Evolutionary conservation across 2,113 vertebrate genomes (phyloP), one percentile per base, ranked within the genome.

Genomic region (Semnornis frantzii): DNA sequence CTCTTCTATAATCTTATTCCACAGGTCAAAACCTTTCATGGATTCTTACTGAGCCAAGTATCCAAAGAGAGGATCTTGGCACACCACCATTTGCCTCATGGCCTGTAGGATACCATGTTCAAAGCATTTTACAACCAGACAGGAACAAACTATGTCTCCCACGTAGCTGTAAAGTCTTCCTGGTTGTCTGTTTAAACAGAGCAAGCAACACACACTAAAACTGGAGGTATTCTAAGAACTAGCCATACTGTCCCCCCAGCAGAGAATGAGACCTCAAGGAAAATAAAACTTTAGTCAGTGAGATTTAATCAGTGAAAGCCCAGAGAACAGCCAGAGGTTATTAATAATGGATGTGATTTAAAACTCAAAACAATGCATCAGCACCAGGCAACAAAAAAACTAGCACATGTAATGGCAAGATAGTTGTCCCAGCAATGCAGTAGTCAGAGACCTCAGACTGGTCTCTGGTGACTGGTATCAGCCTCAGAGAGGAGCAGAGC

Each of bases 381-480:
- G 76, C 73, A 87, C 44, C 0, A 91, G 73, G 76, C 73, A 94
- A 87, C 71, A 70, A 87, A 72, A 72, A 78, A 73, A 17, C 70
- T n/a, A 83, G 83, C 58, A 80, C 28, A 39, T 3, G 8, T 82
- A 55, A 82, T 46, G 57, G 84, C 2, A 27, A 76, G 77, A 73
- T 59, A 78, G 74, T 21, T 82, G 90, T 70, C 95, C 88, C 80
- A 92, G 85, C n/a, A 92, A 46, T 34, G 59, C 44, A 65, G 77
- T 93, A 97, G 70, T 66, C 82, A 78, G 93, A 90, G 84, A 81
- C 80, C 50, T 77, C 89, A 72, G 82, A 50, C 73, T 81, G 85
- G 58, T 94, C 93, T 86, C 96, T 95, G 85, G 85, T 84, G 95
- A 59, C 66, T 86, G 66, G 50, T 87, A 76, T 93, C 93, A 94